Base-by-base conservation (phyloP, 2,113 vertebrate genomes). In the Caretta caretta region DNA sequence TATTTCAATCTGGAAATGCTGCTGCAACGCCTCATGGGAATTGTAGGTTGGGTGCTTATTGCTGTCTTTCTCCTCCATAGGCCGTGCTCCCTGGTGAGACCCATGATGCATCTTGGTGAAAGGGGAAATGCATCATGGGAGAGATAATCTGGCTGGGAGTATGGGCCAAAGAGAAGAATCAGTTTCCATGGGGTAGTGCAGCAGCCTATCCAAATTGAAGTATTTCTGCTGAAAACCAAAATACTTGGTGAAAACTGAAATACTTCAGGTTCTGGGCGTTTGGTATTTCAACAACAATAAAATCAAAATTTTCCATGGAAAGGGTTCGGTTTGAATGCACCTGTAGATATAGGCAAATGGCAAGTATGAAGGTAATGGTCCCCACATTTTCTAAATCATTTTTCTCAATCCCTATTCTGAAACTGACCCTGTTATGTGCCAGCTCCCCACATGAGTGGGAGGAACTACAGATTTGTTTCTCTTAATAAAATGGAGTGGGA, bases 361-460 rank as follows among this genome's bases (percentile, higher is more conserved):
- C 88, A 94, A 87, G 62, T 7, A 22, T 57, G 48, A 91, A 91
- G 5, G 19, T 24, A 94, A 50, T 12, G 89, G 24, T 5, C 16
- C 82, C 13, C 48, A 72, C 42, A 46, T n/a, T 88, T 92, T 87
- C 84, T 79, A 83, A 94, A 84, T 89, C 79, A 94, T 88, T 97
- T 91, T 96, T 76, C 87, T 84, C 95, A 9, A 87, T 93, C 95
- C 92, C 83, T 97, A 25, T 82, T 96, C 91, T 48, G 25, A 48
- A 78, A 78, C 22, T 46, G 42, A 79, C 24, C 31, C 6, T 13
- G 24, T 90, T 96, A 31, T 81, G 81, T 95, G 88, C 51, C 93
- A 96, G 85, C 88, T 95, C 82, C 92, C 59, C 42, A 46, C 75
- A 48, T 27, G 38, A 46, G 22, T 24, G 8, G 24, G 42, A 29